These are phyloP conservation scores for rabbit (Oryctolagus cuniculus) DNA, from an alignment of 2,113 vertebrate species.

Conservation along the genomic window mOryCun1.1 NC_091443.1:102618501-102619000, in stretches of 20 bases:
- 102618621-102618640: too few relatives aligned
- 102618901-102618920: conserved; percentile 87
- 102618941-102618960: conserved; percentile 96
- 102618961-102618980: conserved; percentile 90
- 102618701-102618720: background rate
- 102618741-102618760: background rate
- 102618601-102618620: background rate
- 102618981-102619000: background rate
- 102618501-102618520: too few relatives aligned
- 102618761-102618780: background rate
- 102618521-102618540: background rate
- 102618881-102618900: conserved; percentile 32
- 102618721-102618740: background rate
- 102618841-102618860: background rate
- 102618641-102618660: too few relatives aligned
- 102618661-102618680: too few relatives aligned
- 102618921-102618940: conserved; percentile 96
- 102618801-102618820: background rate
- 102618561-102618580: background rate
- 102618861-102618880: background rate
- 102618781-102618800: conserved; percentile 51
- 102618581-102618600: too few relatives aligned
- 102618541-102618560: background rate
- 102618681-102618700: too few relatives aligned
- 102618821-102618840: background rate